Evolutionary conservation across 2,888 invertebrate genomes (phyloP), one percentile per base, ranked within the genome.

Genomic region (Dryadula phaetusa): DNA sequence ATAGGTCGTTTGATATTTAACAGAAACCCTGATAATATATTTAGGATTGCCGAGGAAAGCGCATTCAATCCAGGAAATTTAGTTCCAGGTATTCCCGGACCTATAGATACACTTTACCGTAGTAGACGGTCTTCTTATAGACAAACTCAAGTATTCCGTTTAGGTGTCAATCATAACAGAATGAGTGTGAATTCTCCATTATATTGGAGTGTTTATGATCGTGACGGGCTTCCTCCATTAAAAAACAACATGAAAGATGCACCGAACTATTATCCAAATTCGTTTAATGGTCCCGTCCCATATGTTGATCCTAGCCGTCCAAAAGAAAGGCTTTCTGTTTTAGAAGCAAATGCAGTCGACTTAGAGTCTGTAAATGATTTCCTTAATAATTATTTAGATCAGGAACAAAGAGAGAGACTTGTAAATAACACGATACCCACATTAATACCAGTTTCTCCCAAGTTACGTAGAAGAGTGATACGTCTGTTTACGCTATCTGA

Each of bases 211-310:
- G 79, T 75, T 0, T 87, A 87, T 64, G 77, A 76, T 28, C 81
- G 87, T 2, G 86, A 89, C 71, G 86, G 98, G 0, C 88, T 93
- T 0, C 95, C 96, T 92, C 94, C 95, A 44, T 90, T 95, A 8
- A 87, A 92, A 20, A 94, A 96, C 74, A 98, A 98, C 82, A 97
- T 97, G 90, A 95, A 94, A 28, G 96, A 96, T 34, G 96, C 96
- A 0, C 98, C 99, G 0, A 98, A 98, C 84, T 99, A 99, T 83
- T 98, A 94, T 87, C 99, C 99, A 0, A 99, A 99, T 90, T 98
- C 98, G 66, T 99, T 98, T 85, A 93, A 94, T 74, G 99, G 98
- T 0, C 98, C 98, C 0, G 93, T 94, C 68, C 94, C 94, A 22
- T 94, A 94, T 75, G 93, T 94, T 1, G 91, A 94, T 7, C 79